Evolutionary conservation across 2,113 vertebrate species (phyloP).

Genomic region (Microcebus jonahi): DNA sequence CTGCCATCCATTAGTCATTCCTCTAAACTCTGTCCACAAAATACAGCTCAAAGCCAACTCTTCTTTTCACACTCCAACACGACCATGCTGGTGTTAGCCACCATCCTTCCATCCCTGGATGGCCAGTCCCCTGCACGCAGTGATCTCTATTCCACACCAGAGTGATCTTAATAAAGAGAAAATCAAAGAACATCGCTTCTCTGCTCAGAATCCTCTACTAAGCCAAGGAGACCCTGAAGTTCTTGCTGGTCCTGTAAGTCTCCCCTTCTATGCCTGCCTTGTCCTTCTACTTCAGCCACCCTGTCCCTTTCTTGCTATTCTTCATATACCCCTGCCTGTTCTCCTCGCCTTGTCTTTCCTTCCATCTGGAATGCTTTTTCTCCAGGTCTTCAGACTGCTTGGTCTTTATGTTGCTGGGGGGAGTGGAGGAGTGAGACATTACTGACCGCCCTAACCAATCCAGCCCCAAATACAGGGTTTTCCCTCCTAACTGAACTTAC

Average conservation of each 20-base stretch:
- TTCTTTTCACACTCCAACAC: background rate
- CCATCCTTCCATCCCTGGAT: background rate
- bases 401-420: background rate
- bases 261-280: background rate
- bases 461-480: background rate
- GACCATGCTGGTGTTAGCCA: background rate
- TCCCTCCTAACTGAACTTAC: background rate
- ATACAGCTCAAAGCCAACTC: background rate
- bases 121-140: background rate
- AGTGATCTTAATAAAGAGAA: background rate
- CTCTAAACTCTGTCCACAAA: background rate
- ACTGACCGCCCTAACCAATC: background rate
- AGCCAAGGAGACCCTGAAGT: background rate
- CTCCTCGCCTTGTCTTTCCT: background rate
- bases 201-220: background rate
- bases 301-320: background rate
- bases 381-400: background rate
- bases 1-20: background rate
- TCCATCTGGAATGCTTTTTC: background rate
- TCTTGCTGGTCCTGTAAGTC: background rate
- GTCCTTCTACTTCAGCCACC: background rate
- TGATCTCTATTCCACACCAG: background rate
- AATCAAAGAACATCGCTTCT: background rate
- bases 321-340: background rate
- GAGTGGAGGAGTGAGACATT: background rate